phyloP scores from a whole-genome alignment of 2,797 vertebrate species.

The Poecilia gillii region DNA sequence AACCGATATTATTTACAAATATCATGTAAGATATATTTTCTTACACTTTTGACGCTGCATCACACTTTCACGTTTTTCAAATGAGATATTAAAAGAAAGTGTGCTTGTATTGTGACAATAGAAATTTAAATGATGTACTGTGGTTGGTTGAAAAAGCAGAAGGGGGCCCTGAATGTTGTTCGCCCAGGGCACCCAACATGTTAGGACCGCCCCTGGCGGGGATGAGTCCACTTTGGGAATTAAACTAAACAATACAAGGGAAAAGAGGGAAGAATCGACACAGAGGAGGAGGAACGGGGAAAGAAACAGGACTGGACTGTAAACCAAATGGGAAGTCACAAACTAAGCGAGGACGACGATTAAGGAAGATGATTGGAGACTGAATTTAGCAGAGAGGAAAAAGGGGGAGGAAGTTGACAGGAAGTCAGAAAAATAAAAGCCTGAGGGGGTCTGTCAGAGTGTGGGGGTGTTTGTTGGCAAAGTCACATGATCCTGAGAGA shows the following conservation, averaged over 20 bases:
- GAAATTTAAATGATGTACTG: no score
- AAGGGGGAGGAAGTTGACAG: conserved; percentile 6
- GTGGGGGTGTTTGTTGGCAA: conserved; percentile 23
- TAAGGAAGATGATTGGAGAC: neutral
- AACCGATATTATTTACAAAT: no score
- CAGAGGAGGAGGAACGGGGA: no score
- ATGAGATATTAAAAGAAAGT: no score
- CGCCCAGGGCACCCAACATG: no score
- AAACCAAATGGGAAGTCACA: neutral
- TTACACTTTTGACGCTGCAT: no score
- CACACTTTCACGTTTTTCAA: no score
- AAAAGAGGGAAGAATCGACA: neutral
- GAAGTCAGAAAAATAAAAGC: conserved; percentile 22
- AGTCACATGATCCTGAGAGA: conserved; percentile 36
- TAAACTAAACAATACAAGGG: neutral
- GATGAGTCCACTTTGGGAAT: neutral
- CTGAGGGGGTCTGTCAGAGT: neutral
- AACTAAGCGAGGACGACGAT: neutral
- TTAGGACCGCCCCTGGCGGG: no score
- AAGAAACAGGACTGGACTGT: neutral
- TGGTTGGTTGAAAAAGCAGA: no score
- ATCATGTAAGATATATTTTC: no score
- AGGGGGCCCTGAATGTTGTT: no score
- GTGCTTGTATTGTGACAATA: no score
- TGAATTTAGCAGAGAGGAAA: neutral